phyloP scores from a whole-genome alignment of 2,113 vertebrate genomes.

The Eublepharis macularius region DNA sequence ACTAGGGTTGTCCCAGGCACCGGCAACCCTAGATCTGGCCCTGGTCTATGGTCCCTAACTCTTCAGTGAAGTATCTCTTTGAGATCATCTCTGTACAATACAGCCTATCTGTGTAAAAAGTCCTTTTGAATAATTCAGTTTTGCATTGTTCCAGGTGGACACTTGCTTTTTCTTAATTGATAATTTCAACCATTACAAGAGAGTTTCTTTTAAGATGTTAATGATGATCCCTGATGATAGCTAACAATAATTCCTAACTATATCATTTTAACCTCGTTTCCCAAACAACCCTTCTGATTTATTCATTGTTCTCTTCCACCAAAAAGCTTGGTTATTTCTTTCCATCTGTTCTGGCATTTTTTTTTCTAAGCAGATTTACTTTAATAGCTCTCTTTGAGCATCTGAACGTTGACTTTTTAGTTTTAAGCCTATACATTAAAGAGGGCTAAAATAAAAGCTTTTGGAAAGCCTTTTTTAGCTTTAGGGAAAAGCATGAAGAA shows the following conservation, averaged over 20 bases:
- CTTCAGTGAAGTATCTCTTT: no score
- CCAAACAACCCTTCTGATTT: background rate
- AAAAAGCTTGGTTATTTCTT: background rate
- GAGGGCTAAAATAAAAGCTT: background rate
- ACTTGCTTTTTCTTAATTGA: no score
- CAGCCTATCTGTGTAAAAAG: no score
- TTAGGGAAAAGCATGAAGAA: constrained; percentile 18
- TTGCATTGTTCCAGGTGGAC: no score
- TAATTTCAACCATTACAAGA: no score
- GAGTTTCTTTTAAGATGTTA: background rate
- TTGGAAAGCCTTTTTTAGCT: constrained; percentile 29
- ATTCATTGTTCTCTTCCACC: background rate
- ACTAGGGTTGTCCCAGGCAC: no score
- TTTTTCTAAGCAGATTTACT: constrained; percentile 8
- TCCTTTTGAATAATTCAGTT: no score
- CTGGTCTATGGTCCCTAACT: no score
- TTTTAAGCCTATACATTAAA: constrained; percentile 4
- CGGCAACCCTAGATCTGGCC: no score
- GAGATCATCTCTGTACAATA: no score
- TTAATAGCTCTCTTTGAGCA: constrained; percentile 2
- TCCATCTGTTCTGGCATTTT: background rate
- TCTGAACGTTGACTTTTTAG: constrained; percentile 26
- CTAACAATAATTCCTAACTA: background rate
- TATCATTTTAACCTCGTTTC: background rate
- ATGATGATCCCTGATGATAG: background rate